phyloP scores from a whole-genome alignment of 2,113 vertebrate species.

The Erpornis zantholeuca region DNA sequence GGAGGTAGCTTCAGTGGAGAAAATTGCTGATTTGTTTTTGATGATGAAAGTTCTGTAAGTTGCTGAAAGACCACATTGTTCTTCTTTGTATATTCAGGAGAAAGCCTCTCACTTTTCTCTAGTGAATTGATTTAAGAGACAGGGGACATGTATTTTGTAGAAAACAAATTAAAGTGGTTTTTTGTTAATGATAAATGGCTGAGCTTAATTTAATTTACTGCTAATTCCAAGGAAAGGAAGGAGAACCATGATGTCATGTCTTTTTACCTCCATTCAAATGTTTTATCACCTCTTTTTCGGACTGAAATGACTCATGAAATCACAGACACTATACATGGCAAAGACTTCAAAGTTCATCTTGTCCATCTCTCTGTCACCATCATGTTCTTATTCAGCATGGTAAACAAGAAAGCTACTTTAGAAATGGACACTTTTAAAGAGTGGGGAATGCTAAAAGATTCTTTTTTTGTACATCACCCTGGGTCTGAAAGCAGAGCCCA shows the following conservation, averaged over 20 bases:
- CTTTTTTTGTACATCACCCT: not conserved
- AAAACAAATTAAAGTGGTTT: not conserved
- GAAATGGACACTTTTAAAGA: not conserved
- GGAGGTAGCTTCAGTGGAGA: not conserved
- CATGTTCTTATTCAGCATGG: not conserved
- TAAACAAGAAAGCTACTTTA: not conserved
- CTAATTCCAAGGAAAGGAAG: conserved; percentile 13
- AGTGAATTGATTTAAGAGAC: not conserved
- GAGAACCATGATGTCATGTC: conserved; percentile 18
- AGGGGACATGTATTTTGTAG: not conserved
- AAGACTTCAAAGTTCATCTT: conserved; percentile 10
- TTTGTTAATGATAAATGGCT: conserved; percentile 5
- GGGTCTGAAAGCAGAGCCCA: not conserved
- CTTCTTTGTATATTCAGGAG: not conserved
- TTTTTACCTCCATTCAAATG: not conserved
- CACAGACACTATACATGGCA: not conserved
- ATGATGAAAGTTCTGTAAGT: not conserved
- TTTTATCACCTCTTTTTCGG: not conserved
- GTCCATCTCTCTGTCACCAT: not conserved
- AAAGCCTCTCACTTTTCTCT: not conserved
- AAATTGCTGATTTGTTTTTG: not conserved
- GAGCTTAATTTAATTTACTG: conserved; percentile 5
- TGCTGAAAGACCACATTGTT: not conserved
- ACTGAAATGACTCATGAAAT: conserved; percentile 3
- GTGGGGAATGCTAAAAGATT: not conserved